Evolutionary conservation across 2,113 vertebrate genomes (phyloP), one percentile per base, ranked within the genome.

Genomic region (Aix galericulata): DNA sequence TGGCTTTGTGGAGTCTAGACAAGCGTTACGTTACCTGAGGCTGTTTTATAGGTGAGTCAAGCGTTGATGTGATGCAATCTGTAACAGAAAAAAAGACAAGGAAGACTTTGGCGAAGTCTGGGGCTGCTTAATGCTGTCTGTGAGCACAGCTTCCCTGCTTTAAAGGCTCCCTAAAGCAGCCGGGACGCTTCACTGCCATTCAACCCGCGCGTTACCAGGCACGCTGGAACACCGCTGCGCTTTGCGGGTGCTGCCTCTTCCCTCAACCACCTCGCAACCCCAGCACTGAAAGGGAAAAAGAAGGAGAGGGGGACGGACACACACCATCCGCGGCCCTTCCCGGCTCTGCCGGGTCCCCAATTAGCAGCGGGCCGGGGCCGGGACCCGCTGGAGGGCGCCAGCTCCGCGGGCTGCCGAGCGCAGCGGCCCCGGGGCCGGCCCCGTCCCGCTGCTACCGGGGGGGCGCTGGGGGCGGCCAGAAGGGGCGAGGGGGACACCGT

Each of bases 71-170:
- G 55, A 2, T 16, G 44, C 26, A 10, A 8, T 11, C 8, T 7
- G 22, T 40, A 34, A 27, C 12, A n/a, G n/a, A 3, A 17, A 8
- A n/a, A 79, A 50, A 50, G 8, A 6, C 13, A 11, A 8, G 11
- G 17, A 4, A 10, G 8, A 40, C 40, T 46, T 17, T 22, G 23
- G 25, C 32, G 2, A 9, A 34, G 4, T 2, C 4, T 2, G 22
- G 16, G 15, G 23, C 1, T 27, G 3, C 13, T 48, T 4, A 0
- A 8, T 31, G 44, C 7, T 64, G 2, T 2, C 0, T 1, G 0
- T 1, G 44, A 60, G 52, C 20, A 0, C 0, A 8, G 13, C 29
- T 78, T 29, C 31, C 15, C 7, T 44, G 12, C 0, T 25, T 38
- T 23, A 3, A 14, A 22, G 56, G 26, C 40, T 88, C 17, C 17